phyloP scores from a whole-genome alignment of 2,797 vertebrate genomes.

The Urosaurus nigricauda region DNA sequence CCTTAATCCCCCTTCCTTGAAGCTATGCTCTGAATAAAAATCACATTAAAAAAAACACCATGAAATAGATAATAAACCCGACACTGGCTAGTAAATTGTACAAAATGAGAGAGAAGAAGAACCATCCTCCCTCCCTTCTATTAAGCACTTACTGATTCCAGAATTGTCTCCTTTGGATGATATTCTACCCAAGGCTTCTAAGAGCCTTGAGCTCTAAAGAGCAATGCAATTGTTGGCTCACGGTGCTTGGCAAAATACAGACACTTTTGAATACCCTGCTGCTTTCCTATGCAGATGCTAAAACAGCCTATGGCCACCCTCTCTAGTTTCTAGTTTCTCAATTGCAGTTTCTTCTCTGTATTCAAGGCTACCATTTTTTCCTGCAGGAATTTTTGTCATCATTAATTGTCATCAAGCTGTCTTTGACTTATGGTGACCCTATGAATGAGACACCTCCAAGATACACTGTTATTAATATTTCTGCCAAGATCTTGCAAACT shows the following conservation, averaged over 20 bases:
- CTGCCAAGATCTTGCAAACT: too few species aligned
- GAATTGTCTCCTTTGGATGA: background rate
- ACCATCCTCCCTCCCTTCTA: background rate
- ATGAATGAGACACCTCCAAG: too few species aligned
- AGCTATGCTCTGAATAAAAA: conserved; percentile 36
- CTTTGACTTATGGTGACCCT: too few species aligned
- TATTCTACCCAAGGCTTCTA: background rate
- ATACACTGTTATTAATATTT: too few species aligned
- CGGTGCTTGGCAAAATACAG: background rate
- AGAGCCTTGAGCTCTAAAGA: background rate
- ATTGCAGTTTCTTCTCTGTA: background rate
- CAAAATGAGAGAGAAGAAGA: background rate
- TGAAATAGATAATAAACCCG: conserved; percentile 31
- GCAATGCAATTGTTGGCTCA: background rate
- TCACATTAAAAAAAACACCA: conserved; percentile 6
- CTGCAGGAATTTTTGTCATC: background rate
- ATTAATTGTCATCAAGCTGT: background rate
- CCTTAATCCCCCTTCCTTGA: background rate
- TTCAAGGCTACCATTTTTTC: background rate
- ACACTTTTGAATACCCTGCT: background rate
- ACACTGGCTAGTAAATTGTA: background rate
- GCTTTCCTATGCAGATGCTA: background rate
- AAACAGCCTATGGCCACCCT: background rate
- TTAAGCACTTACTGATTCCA: background rate
- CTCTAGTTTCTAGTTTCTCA: background rate